phyloP scores from a whole-genome alignment of 2,113 vertebrate genomes.

The Baryphthengus martii region DNA sequence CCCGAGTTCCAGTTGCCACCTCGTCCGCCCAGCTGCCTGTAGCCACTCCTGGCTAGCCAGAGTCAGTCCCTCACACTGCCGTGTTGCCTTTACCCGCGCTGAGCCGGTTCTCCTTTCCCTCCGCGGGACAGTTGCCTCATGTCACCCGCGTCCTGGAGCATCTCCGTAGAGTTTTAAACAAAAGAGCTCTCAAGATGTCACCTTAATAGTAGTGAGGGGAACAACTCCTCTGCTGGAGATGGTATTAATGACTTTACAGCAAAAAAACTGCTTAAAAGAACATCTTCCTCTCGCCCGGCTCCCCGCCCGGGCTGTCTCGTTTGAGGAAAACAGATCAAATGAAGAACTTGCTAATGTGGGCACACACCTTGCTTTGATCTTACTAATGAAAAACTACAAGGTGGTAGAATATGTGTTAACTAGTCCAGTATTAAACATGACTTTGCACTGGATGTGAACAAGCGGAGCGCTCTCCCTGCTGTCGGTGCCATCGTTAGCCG shows the following conservation, averaged over 20 bases:
- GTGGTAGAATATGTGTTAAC: neutral
- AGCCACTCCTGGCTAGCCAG: neutral
- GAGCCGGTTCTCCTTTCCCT: neutral
- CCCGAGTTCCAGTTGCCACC: neutral
- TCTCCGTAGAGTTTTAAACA: neutral
- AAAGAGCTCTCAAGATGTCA: neutral
- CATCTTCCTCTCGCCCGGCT: neutral
- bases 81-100: too few relatives aligned
- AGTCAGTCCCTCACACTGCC: neutral
- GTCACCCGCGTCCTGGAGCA: neutral
- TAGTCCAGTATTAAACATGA: neutral
- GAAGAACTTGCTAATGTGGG: neutral
- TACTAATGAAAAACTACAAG: neutral
- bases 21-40: too few relatives aligned
- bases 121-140: neutral
- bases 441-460: neutral
- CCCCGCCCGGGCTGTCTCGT: neutral
- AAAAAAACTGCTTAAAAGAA: neutral
- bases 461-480: neutral
- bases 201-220: rapidly evolving
- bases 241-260: neutral
- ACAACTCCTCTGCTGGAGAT: neutral
- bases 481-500: neutral
- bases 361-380: constrained; percentile 11
- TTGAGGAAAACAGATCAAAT: neutral